Percentiles rank a stretch among this genome's conserved stretches.
phyloP scores from a whole-genome alignment of 2,797 vertebrate genomes.

The Sebastes iracundus region DNA sequence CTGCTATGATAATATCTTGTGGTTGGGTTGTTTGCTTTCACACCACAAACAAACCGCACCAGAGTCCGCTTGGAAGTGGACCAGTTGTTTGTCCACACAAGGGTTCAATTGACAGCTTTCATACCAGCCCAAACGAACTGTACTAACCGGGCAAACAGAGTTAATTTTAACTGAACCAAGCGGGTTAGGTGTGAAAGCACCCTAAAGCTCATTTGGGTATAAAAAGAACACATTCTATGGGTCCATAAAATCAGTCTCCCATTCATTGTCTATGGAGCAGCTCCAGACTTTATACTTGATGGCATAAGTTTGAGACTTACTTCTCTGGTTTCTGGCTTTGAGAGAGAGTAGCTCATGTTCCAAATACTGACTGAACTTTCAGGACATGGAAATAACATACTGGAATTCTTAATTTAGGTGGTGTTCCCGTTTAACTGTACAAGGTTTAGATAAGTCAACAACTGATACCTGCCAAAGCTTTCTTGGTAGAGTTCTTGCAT shows the following conservation, averaged over 20 bases:
- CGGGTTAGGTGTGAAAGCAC: too few species aligned
- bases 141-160: too few species aligned
- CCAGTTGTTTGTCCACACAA: too few species aligned
- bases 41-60: too few species aligned
- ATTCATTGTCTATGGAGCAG: neutral
- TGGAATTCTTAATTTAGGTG: neutral
- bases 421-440: neutral
- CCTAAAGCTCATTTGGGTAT: neutral
- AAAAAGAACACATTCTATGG: neutral
- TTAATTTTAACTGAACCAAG: too few species aligned
- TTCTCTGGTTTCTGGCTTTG: neutral
- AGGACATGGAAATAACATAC: neutral
- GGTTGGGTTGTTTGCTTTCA: too few species aligned
- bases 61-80: too few species aligned
- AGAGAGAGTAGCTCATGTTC: too few species aligned
- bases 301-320: neutral
- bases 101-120: too few species aligned
- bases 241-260: neutral
- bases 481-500: neutral
- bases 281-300: neutral
- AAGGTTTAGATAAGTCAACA: neutral
- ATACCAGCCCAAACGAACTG: too few species aligned
- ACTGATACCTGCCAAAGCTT: neutral
- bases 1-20: too few species aligned
- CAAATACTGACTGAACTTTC: neutral